Conservation (phyloP, 2,797 vertebrate genomes). For the Danio choprae region DNA sequence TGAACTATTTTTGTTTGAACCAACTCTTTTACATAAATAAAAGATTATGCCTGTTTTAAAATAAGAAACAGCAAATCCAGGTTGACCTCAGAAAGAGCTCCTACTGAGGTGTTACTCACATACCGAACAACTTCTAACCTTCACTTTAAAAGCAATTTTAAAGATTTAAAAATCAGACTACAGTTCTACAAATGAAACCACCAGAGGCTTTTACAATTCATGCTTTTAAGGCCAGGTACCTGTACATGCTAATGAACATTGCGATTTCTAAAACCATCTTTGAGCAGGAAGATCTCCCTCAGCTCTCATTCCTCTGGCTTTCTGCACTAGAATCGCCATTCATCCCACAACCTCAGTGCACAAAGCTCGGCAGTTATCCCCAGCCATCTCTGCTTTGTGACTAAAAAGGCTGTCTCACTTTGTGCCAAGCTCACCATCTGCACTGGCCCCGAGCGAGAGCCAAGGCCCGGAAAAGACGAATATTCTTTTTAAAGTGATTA, state of each 20-base stretch:
- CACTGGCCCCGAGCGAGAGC: conserved; percentile 34
- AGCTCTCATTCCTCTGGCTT: not conserved
- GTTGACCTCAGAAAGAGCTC: not conserved
- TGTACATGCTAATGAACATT: not conserved
- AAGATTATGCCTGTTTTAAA: not conserved
- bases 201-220: not conserved
- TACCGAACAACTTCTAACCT: not conserved
- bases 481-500: conserved; percentile 41
- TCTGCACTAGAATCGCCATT: conserved; percentile 36
- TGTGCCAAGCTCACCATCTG: conserved; percentile 54
- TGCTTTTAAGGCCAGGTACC: not conserved
- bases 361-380: conserved; percentile 51
- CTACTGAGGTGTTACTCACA: not conserved
- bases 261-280: not conserved
- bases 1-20: not conserved
- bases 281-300: conserved; percentile 5
- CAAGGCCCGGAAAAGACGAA: conserved; percentile 38
- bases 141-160: not conserved
- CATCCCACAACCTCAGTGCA: conserved; percentile 30
- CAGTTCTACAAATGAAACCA: not conserved
- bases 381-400: conserved; percentile 49
- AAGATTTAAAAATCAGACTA: conserved; percentile 11
- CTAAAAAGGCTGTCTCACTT: conserved; percentile 44
- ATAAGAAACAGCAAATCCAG: not conserved
- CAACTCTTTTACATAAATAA: not conserved